These are phyloP conservation scores for Netelia inedita DNA, from an alignment of 2,888 invertebrate genomes.

Conservation along the genomic window DNA sequence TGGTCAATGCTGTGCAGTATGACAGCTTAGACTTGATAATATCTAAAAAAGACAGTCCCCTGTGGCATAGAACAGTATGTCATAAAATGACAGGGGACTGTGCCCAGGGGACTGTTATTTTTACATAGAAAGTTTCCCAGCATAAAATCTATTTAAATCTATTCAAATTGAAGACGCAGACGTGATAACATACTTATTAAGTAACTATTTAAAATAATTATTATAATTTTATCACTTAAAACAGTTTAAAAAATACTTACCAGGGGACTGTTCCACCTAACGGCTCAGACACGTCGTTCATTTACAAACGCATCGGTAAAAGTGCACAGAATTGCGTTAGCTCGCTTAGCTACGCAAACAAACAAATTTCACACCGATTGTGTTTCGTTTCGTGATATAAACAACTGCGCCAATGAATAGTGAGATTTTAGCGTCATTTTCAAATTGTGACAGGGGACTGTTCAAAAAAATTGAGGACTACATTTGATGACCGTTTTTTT, in stretches of 20 bases:
- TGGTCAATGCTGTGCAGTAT: too few species aligned
- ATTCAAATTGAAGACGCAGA: slow-evolving; percentile 2
- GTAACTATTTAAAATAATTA: background rate
- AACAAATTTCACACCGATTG: slow-evolving; percentile 28
- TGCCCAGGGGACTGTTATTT: slow-evolving; percentile 46
- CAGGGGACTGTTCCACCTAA: slow-evolving; percentile 20
- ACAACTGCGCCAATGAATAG: too few species aligned
- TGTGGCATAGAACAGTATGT: background rate
- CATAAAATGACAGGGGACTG: slow-evolving; percentile 40
- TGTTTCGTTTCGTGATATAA: background rate
- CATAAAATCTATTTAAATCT: slow-evolving; percentile 11
- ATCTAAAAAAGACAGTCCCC: slow-evolving; percentile 30
- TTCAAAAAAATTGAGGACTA: too few species aligned
- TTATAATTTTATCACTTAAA: slow-evolving; percentile 14
- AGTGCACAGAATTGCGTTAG: slow-evolving; percentile 14
- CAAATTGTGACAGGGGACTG: too few species aligned
- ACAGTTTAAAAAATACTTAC: slow-evolving; percentile 5
- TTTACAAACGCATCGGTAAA: background rate
- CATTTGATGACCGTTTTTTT: too few species aligned
- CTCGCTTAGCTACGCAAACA: background rate
- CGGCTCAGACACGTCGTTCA: slow-evolving; percentile 17
- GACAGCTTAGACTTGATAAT: too few species aligned
- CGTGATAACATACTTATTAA: too few species aligned
- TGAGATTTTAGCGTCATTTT: too few species aligned
- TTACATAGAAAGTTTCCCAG: slow-evolving; percentile 13